Percentiles rank a stretch among this genome's conserved stretches.
Conservation (phyloP, 2,797 vertebrate genomes). For the Naso thynnoides region DNA sequence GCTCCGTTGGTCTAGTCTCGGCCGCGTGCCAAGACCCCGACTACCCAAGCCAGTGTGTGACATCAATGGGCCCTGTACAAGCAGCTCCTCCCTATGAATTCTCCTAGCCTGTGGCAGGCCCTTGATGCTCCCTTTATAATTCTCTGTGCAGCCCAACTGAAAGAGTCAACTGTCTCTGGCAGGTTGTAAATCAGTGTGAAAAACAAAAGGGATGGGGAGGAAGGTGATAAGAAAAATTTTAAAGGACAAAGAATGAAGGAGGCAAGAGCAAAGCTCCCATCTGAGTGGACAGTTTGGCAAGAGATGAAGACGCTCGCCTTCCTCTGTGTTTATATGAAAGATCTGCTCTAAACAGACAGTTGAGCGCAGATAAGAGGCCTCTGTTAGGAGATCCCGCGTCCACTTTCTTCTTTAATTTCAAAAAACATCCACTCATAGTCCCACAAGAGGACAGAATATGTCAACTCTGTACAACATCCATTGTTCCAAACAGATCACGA, state of each 20-base stretch:
- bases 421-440: slow-evolving; percentile 51
- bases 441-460: slow-evolving; percentile 51
- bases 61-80: slow-evolving; percentile 68
- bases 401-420: slow-evolving; percentile 54
- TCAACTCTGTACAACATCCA: slow-evolving; percentile 42
- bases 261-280: slow-evolving; percentile 44
- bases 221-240: slow-evolving; percentile 67
- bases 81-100: slow-evolving; percentile 70
- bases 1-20: slow-evolving; percentile 81
- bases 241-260: slow-evolving; percentile 60
- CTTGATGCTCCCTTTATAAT: slow-evolving; percentile 58
- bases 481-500: slow-evolving; percentile 26
- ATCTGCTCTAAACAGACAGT: slow-evolving; percentile 53
- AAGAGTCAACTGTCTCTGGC: slow-evolving; percentile 62
- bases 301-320: slow-evolving; percentile 54
- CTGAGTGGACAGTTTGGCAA: slow-evolving; percentile 63
- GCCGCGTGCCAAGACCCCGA: slow-evolving; percentile 71
- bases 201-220: slow-evolving; percentile 67
- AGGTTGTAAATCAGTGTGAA: slow-evolving; percentile 72
- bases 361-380: slow-evolving; percentile 58
- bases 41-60: slow-evolving; percentile 66
- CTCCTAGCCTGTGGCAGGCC: slow-evolving; percentile 46
- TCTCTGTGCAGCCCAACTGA: slow-evolving; percentile 60
- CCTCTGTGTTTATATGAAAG: slow-evolving; percentile 58
- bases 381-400: slow-evolving; percentile 54